These are phyloP conservation scores for Hydrotaea diabolus DNA, from an alignment of 2,888 invertebrate species.

Conservation along the genomic window DNA sequence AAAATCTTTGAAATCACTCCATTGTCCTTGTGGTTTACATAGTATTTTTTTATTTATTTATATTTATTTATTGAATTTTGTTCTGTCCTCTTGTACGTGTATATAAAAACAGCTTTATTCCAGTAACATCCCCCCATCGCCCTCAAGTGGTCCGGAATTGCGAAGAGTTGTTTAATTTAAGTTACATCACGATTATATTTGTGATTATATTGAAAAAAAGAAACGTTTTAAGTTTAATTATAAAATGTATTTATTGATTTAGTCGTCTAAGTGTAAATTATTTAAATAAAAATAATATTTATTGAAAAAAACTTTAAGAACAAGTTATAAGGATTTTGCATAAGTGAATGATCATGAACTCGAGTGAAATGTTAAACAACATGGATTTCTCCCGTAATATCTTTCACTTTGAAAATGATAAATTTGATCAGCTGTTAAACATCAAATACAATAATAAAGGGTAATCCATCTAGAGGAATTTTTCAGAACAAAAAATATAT, in stretches of 20 bases:
- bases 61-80: slow-evolving; percentile 12
- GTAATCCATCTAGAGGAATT: too few species aligned
- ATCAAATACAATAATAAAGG: too few species aligned
- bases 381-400: too few species aligned
- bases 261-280: slow-evolving; percentile 61
- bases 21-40: slow-evolving; percentile 67
- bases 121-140: slow-evolving; percentile 3
- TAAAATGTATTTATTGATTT: slow-evolving; percentile 61
- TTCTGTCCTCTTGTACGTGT: slow-evolving; percentile 59
- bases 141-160: slow-evolving; percentile 24
- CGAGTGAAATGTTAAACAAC: too few species aligned
- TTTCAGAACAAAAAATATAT: too few species aligned
- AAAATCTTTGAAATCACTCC: slow-evolving; percentile 72
- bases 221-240: slow-evolving; percentile 30
- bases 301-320: slow-evolving; percentile 36
- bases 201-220: slow-evolving; percentile 59
- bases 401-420: too few species aligned
- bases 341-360: too few species aligned
- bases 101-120: slow-evolving; percentile 71
- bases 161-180: slow-evolving; percentile 60
- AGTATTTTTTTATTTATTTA: slow-evolving; percentile 35
- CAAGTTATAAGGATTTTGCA: too few species aligned
- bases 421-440: too few species aligned
- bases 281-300: slow-evolving; percentile 58
- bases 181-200: slow-evolving; percentile 69